phyloP scores from a whole-genome alignment of 2,888 invertebrate genomes.

The Rhagophthalmus giganteus region DNA sequence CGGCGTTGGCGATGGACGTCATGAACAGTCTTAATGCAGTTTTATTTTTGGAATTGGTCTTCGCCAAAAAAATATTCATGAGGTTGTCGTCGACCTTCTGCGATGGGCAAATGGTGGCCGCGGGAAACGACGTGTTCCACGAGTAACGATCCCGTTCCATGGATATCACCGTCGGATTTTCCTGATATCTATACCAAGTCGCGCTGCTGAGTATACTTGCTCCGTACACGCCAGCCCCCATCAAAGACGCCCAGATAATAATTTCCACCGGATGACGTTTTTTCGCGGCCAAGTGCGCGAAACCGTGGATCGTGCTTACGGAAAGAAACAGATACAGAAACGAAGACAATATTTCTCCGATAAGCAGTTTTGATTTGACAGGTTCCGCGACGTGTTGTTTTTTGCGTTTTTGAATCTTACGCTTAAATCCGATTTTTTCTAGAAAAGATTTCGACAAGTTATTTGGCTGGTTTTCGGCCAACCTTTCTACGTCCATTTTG shows the following conservation, averaged over 20 bases:
- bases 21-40: slow-evolving; percentile 61
- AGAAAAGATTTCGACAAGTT: slow-evolving; percentile 2
- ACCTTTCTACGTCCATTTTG: too few species aligned
- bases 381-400: not conserved
- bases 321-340: slow-evolving; percentile 38
- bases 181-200: slow-evolving; percentile 68
- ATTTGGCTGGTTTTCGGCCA: too few species aligned
- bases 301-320: slow-evolving; percentile 48
- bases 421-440: slow-evolving; percentile 4
- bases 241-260: slow-evolving; percentile 44
- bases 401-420: too few species aligned
- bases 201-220: slow-evolving; percentile 55
- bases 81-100: slow-evolving; percentile 60
- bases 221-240: slow-evolving; percentile 43
- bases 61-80: slow-evolving; percentile 57
- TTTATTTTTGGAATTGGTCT: slow-evolving; percentile 53
- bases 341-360: slow-evolving; percentile 15
- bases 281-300: slow-evolving; percentile 42
- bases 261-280: slow-evolving; percentile 43
- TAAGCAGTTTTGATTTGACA: slow-evolving; percentile 3
- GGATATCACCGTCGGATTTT: slow-evolving; percentile 72
- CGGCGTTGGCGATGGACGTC: slow-evolving; percentile 60
- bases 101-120: slow-evolving; percentile 67
- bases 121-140: slow-evolving; percentile 73
- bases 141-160: slow-evolving; percentile 74